phyloP scores from a whole-genome alignment of 2,888 invertebrate species.

The Aleiodes alternator region DNA sequence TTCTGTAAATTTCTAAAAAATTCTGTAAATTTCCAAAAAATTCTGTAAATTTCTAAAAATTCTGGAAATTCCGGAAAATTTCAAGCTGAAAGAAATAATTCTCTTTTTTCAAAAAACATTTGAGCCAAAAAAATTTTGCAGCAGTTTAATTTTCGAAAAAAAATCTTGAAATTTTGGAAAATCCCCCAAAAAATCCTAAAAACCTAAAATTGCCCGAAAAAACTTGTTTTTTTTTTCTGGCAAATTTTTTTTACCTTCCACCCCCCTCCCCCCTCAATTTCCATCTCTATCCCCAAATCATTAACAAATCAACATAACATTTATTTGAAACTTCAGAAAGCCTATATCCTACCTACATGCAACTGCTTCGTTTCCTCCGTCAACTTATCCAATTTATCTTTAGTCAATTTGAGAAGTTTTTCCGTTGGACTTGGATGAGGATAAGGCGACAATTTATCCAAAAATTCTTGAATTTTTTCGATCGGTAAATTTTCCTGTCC shows the following conservation, averaged over 20 bases:
- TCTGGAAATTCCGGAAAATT: too few species aligned
- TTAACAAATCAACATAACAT: slow-evolving; percentile 50
- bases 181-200: too few species aligned
- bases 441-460: slow-evolving; percentile 60
- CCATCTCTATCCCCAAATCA: slow-evolving; percentile 39
- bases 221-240: too few species aligned
- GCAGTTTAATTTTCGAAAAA: too few species aligned
- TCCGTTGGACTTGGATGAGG: slow-evolving; percentile 64
- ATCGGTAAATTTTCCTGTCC: slow-evolving; percentile 55
- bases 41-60: too few species aligned
- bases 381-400: slow-evolving; percentile 58
- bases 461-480: slow-evolving; percentile 64
- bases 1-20: too few species aligned
- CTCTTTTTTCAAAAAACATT: too few species aligned
- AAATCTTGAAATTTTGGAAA: too few species aligned
- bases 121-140: too few species aligned
- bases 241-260: background rate
- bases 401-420: slow-evolving; percentile 60
- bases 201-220: too few species aligned
- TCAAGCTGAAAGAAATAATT: too few species aligned
- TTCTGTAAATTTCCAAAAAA: too few species aligned
- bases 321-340: slow-evolving; percentile 62
- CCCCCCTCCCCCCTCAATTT: background rate
- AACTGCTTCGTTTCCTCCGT: slow-evolving; percentile 66
- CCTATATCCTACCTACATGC: slow-evolving; percentile 68